Evolutionary conservation across 1,140 invertebrate genomes (phyloP).

Genomic region (Leptonema lineaticorne): DNA sequence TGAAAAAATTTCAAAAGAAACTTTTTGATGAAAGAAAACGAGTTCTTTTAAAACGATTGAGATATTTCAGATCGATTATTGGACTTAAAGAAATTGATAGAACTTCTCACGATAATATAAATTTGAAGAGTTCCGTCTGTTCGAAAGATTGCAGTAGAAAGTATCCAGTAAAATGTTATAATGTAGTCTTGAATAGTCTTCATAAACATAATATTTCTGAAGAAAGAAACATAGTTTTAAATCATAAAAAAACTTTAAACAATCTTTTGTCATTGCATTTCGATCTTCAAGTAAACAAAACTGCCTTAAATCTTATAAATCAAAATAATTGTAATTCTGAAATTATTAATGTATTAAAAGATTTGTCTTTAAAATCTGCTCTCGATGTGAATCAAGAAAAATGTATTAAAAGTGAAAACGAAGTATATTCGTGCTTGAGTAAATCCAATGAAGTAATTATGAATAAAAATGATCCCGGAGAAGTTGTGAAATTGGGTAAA

Average conservation of each 20-base stretch:
- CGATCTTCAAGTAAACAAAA: constrained; percentile 31
- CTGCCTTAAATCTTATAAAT: constrained; percentile 32
- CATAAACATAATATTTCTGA: not conserved
- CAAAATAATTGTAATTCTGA: not conserved
- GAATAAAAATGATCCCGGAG: not conserved
- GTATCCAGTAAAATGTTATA: constrained; percentile 33
- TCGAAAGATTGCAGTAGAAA: constrained; percentile 19
- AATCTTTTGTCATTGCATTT: constrained; percentile 32
- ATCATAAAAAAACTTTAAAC: constrained; percentile 35
- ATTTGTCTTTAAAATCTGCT: not conserved
- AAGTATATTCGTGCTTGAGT: not conserved
- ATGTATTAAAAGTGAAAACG: not conserved
- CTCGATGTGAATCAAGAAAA: not conserved
- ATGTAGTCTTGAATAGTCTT: constrained; percentile 20
- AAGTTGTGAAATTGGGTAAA: too few species aligned
- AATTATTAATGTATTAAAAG: constrained; percentile 5
- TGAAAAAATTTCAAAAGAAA: constrained; percentile 37
- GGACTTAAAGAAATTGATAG: constrained; percentile 1
- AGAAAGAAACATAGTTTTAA: constrained; percentile 19
- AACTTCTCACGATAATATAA: constrained; percentile 21
- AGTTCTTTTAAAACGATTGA: constrained; percentile 28
- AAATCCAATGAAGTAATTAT: not conserved
- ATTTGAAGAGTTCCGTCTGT: constrained; percentile 23
- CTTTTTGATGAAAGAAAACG: constrained; percentile 33
- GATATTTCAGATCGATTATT: constrained; percentile 37